Evolutionary conservation across 2,113 vertebrate genomes (phyloP).

Genomic region (Hippocampus guttulatus): DNA sequence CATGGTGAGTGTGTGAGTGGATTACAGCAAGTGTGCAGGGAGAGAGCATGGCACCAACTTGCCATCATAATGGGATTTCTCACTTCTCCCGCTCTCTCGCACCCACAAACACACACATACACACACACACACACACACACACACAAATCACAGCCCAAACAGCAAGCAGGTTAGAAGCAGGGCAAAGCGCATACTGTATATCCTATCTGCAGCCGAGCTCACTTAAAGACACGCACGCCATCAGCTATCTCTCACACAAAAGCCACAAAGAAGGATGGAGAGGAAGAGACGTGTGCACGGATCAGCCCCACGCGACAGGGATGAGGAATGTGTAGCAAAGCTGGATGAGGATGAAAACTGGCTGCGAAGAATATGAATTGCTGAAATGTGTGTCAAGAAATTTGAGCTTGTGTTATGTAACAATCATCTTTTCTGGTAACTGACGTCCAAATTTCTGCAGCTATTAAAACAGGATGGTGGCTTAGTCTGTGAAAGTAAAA

Average conservation of each 20-base stretch:
- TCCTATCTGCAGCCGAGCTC: conserved; percentile 58
- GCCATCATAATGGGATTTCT: conserved; percentile 73
- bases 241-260: conserved; percentile 46
- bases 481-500: not conserved
- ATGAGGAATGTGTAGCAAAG: conserved; percentile 54
- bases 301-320: conserved; percentile 54
- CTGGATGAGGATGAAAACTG: conserved; percentile 45
- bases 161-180: conserved; percentile 64
- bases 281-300: conserved; percentile 30
- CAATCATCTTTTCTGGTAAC: not conserved
- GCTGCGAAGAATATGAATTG: conserved; percentile 15
- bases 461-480: not conserved
- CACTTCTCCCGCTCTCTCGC: conserved; percentile 42
- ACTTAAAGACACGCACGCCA: conserved; percentile 57
- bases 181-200: conserved; percentile 49
- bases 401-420: conserved; percentile 2
- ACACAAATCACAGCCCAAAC: conserved; percentile 56
- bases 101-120: conserved; percentile 19
- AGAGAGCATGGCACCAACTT: conserved; percentile 65
- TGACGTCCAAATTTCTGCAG: not conserved
- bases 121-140: conserved; percentile 34
- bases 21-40: conserved; percentile 69
- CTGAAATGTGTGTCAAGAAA: conserved; percentile 15
- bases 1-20: conserved; percentile 67
- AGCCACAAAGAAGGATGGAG: conserved; percentile 24